A percentile compares a stretch with the other conserved stretches of the same genome.
Conservation (phyloP, 2,113 vertebrate species). For the Empidonax traillii region DNA sequence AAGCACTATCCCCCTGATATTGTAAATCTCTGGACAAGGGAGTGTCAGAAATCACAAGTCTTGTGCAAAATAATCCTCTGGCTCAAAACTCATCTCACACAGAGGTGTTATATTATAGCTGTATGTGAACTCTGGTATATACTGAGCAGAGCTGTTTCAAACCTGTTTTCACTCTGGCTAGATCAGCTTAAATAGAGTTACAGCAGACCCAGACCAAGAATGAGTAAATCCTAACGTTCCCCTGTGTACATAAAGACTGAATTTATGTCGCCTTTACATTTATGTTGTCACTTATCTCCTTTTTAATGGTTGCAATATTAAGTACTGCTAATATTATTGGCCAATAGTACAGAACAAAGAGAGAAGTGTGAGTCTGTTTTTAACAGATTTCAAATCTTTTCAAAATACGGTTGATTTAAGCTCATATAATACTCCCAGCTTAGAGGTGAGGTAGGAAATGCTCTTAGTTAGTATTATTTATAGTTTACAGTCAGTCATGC, state of each 20-base stretch:
- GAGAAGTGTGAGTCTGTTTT: not conserved
- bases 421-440: not conserved
- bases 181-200: not conserved
- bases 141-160: not conserved
- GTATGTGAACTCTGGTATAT: accelerated
- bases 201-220: not conserved
- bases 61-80: not conserved
- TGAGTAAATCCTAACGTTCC: not conserved
- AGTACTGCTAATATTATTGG: not conserved
- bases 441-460: not conserved
- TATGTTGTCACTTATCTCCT: not conserved
- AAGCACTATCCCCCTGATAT: not conserved
- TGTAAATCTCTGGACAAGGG: not conserved
- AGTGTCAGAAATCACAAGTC: not conserved
- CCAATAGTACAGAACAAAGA: not conserved
- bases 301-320: not conserved
- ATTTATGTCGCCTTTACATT: not conserved
- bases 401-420: not conserved
- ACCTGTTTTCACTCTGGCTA: not conserved
- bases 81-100: not conserved
- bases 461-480: not conserved
- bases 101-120: not conserved
- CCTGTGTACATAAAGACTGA: not conserved
- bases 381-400: not conserved
- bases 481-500: not conserved